Percentiles rank a stretch among this genome's conserved stretches.
Conservation (phyloP, 2,113 vertebrate species). For the Alligator sinensis region DNA sequence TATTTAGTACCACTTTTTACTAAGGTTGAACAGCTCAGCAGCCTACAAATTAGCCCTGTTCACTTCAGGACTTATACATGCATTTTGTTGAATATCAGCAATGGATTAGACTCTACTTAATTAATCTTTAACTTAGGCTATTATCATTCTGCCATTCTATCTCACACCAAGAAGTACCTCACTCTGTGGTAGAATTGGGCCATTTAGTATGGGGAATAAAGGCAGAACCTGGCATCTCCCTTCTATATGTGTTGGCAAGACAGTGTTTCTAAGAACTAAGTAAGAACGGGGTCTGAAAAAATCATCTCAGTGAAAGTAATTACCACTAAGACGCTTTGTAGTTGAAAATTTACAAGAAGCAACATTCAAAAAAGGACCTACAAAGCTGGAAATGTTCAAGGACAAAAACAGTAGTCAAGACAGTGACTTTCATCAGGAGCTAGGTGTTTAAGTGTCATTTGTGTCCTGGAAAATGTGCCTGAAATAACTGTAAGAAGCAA, state of each 20-base stretch:
- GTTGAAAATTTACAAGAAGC: background rate
- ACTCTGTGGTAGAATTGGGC: background rate
- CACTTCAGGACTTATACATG: background rate
- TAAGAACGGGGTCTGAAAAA: accelerated
- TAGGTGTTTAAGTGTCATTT: background rate
- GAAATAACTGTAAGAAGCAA: slow-evolving; percentile 20
- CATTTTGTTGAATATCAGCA: background rate
- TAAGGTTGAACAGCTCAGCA: background rate
- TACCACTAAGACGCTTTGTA: background rate
- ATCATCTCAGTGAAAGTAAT: background rate
- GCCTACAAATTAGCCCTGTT: background rate
- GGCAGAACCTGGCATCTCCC: background rate
- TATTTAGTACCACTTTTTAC: background rate
- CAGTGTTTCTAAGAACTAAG: background rate
- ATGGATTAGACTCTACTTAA: background rate
- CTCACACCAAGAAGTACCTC: background rate
- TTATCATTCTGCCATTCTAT: background rate
- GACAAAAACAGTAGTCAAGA: slow-evolving; percentile 30
- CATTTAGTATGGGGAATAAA: background rate
- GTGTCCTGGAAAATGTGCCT: background rate
- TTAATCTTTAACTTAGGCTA: background rate
- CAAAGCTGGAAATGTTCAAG: background rate
- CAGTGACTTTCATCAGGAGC: background rate
- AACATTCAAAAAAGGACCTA: background rate
- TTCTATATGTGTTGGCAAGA: accelerated